Conservation (phyloP, 2,113 vertebrate genomes). For the Osmerus mordax region DNA sequence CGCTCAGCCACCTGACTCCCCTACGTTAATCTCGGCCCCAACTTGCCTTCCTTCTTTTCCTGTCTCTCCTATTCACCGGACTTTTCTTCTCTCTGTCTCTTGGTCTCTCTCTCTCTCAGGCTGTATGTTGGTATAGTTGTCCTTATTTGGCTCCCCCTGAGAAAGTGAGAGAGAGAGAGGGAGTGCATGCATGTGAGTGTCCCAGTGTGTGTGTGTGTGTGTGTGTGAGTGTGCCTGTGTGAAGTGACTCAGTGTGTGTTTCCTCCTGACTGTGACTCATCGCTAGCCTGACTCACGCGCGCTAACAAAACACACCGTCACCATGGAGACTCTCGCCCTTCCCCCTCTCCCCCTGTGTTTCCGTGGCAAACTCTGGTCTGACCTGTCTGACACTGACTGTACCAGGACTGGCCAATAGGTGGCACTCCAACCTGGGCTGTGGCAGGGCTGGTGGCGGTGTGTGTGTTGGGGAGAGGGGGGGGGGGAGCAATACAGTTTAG, state of each 20-base stretch:
- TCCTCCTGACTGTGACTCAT: conserved; percentile 14
- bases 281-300: conserved; percentile 64
- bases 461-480: background rate
- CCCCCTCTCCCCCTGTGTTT: conserved; percentile 3
- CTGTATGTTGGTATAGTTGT: background rate
- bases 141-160: background rate
- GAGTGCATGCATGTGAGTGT: background rate
- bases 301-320: conserved; percentile 75
- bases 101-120: background rate
- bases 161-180: background rate
- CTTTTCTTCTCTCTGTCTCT: background rate
- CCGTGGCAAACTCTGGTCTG: background rate
- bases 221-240: background rate
- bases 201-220: background rate
- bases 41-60: conserved; percentile 1
- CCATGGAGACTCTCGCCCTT: conserved; percentile 56
- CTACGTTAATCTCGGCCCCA: too few species aligned
- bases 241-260: background rate
- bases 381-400: background rate
- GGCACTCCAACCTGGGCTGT: background rate
- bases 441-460: background rate
- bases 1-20: too few species aligned
- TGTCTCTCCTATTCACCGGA: conserved; percentile 6
- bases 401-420: background rate
- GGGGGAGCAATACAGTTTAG: background rate